Conservation (phyloP, 2,888 invertebrate genomes). For the Lymantria monacha region DNA sequence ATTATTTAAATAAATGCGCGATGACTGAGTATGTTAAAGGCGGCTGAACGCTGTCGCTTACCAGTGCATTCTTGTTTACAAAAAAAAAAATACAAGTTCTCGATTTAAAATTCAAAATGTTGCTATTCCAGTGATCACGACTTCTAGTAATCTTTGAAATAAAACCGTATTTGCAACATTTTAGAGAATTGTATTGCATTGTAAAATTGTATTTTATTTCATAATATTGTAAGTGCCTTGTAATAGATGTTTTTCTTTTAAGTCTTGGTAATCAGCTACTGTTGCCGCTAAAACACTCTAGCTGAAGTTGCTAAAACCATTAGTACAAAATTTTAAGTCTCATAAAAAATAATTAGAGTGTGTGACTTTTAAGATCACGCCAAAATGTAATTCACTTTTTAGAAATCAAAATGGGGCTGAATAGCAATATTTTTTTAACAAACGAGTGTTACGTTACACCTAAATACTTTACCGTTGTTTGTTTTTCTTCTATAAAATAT, state of each 20-base stretch:
- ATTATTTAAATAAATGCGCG: conserved; percentile 13
- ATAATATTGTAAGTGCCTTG: conserved; percentile 11
- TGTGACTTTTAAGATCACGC: too few relatives aligned
- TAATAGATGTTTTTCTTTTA: conserved; percentile 10
- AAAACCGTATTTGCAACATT: conserved; percentile 5
- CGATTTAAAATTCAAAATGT: conserved; percentile 48
- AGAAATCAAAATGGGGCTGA: too few relatives aligned
- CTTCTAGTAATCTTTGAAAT: conserved; percentile 15
- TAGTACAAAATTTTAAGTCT: too few relatives aligned
- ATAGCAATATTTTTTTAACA: too few relatives aligned
- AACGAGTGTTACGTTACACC: too few relatives aligned
- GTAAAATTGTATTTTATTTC: conserved; percentile 8
- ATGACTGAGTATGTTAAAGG: conserved; percentile 15
- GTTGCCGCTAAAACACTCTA: too few relatives aligned
- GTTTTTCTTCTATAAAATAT: too few relatives aligned
- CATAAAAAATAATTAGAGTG: too few relatives aligned
- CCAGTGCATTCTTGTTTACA: conserved; percentile 20
- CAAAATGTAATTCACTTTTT: too few relatives aligned
- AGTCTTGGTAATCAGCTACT: too few relatives aligned
- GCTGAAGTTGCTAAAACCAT: too few relatives aligned
- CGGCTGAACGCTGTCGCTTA: conserved; percentile 17
- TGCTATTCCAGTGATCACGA: conserved; percentile 40
- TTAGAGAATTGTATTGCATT: conserved; percentile 16
- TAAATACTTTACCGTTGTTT: too few relatives aligned
- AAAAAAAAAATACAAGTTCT: conserved; percentile 28